These are phyloP conservation scores for Panzeria rudis DNA, from an alignment of 2,888 invertebrate genomes.

Conservation along the genomic window DNA sequence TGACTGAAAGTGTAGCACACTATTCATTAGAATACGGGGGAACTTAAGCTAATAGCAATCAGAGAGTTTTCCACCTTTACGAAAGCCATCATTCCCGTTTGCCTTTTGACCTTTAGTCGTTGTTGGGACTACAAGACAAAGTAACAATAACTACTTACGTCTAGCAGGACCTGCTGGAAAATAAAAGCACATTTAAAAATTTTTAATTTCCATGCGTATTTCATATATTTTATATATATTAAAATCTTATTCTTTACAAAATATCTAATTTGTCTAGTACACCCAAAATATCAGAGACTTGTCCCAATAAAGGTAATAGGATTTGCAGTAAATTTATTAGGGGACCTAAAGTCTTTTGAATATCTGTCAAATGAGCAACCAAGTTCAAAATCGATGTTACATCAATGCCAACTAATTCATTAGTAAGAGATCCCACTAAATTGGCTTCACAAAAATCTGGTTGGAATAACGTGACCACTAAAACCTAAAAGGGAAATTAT, in stretches of 20 bases:
- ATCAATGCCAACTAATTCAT: constrained; percentile 12
- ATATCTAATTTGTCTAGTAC: neutral
- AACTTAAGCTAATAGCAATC: too few relatives aligned
- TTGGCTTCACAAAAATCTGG: neutral
- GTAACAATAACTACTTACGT: too few relatives aligned
- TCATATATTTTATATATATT: neutral
- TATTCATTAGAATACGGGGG: too few relatives aligned
- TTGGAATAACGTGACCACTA: neutral
- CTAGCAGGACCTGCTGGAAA: too few relatives aligned
- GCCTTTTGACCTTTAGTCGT: too few relatives aligned
- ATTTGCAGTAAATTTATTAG: constrained; percentile 16
- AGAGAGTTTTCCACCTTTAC: too few relatives aligned
- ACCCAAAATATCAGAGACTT: constrained; percentile 23
- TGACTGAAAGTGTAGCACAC: too few relatives aligned
- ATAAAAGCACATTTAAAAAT: too few relatives aligned
- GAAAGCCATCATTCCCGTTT: too few relatives aligned
- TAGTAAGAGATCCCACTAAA: neutral
- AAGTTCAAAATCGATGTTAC: constrained; percentile 10
- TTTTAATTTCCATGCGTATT: too few relatives aligned
- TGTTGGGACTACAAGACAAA: too few relatives aligned
- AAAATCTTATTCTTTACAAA: neutral
- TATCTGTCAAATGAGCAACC: constrained; percentile 10
- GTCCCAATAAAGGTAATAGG: constrained; percentile 5
- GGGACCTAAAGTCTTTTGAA: constrained; percentile 7
- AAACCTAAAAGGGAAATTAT: neutral